phyloP scores from a whole-genome alignment of 2,113 vertebrate genomes.

The Apteryx mantelli region DNA sequence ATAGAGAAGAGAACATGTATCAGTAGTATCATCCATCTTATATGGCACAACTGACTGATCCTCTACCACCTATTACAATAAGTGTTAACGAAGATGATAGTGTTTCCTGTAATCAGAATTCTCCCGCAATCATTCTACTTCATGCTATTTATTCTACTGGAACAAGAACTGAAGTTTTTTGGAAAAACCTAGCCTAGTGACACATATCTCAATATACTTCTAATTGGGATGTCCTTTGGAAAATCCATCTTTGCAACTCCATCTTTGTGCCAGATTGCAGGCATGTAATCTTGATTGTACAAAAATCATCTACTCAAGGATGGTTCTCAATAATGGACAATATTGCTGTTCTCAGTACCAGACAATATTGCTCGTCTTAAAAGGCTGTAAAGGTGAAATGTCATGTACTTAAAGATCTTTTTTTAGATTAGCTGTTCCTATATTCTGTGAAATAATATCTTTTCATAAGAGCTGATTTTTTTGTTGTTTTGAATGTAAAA shows the following conservation, averaged over 20 bases:
- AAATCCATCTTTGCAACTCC: background rate
- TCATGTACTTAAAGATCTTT: background rate
- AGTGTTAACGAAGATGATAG: background rate
- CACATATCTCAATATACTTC: background rate
- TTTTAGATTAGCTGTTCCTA: background rate
- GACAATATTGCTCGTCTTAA: background rate
- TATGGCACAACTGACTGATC: background rate
- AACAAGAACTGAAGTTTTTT: background rate
- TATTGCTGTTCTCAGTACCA: background rate
- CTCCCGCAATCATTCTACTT: background rate
- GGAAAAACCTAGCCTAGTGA: background rate
- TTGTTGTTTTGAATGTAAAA: conserved; percentile 46
- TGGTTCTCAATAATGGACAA: background rate
- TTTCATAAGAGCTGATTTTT: conserved; percentile 15
- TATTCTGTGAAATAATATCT: background rate
- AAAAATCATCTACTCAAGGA: background rate
- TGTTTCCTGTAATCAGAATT: background rate
- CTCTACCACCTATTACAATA: background rate
- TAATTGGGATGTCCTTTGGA: background rate
- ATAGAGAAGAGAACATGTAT: background rate
- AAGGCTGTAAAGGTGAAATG: background rate
- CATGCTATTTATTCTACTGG: background rate
- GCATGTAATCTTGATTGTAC: background rate
- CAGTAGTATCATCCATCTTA: too few species aligned
- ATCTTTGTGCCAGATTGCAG: background rate